Conservation (phyloP, 2,113 vertebrate species). For the Zosterops hypoxanthus region DNA sequence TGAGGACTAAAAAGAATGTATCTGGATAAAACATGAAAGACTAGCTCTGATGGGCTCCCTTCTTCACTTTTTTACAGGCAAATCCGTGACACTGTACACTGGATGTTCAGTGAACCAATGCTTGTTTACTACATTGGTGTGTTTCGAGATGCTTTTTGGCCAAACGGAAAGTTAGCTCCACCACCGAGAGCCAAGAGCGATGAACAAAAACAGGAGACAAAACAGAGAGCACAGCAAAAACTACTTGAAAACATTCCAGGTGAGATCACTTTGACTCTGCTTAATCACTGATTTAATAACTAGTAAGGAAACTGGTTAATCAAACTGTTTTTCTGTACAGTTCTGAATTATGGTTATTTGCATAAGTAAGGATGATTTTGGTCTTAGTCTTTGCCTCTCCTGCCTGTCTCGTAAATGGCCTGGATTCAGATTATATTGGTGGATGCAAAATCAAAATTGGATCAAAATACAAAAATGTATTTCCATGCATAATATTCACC, state of each 20-base stretch:
- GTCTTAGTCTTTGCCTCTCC: neutral
- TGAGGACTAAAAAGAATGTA: neutral
- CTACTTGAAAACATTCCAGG: constrained; percentile 98
- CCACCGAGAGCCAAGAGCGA: constrained; percentile 77
- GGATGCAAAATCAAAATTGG: neutral
- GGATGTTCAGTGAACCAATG: constrained; percentile 98
- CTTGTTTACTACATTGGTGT: constrained; percentile 91
- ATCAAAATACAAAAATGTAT: neutral
- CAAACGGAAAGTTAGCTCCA: constrained; percentile 87
- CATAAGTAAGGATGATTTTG: neutral
- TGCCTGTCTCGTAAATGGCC: neutral
- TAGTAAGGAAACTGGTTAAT: neutral
- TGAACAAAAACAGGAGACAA: constrained; percentile 85
- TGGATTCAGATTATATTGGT: neutral
- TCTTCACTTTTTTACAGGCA: constrained; percentile 77
- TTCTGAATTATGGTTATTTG: neutral
- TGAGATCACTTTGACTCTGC: constrained; percentile 47
- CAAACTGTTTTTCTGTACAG: neutral
- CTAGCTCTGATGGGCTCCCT: neutral
- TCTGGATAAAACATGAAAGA: neutral
- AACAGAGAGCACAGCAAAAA: constrained; percentile 94
- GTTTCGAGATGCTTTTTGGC: constrained; percentile 96
- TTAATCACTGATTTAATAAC: neutral
- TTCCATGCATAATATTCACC: neutral
- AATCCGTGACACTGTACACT: constrained; percentile 95